Evolutionary conservation across 2,888 invertebrate species (phyloP), one percentile per base, ranked within the genome.

Genomic region (Erynnis tages): DNA sequence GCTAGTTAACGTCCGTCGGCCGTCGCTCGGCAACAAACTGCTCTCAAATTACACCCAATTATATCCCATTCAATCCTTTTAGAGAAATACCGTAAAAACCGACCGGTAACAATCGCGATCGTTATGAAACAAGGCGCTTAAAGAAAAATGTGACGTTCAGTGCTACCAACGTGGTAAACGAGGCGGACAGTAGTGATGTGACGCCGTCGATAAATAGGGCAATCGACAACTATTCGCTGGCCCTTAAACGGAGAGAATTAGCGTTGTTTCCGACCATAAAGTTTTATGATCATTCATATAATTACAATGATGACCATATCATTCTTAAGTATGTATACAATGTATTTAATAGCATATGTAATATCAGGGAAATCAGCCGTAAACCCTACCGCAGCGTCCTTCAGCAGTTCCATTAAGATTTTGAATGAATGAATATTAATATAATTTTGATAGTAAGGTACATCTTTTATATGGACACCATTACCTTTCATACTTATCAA

Each of bases 41-140:
- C 71, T 74, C 78, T 85, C 84, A 80, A 83, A 88, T 88, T 88
- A 89, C 88, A 86, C 77, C 85, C 88, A 89, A 89, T 89, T 89
- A 89, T 85, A 78, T 76, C 73, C 81, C 76, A 88, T 89, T 88
- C 86, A 88, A 82, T 81, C 79, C 84, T 81, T 86, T 82, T 81
- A 77, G 43, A 71, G 71, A 69, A 73, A 56, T 71, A 79, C 76
- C 74, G 74, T 73, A 66, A 82, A 80, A 77, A 71, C 69, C 67
- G 68, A 63, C 62, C 65, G 69, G 69, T 66, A 80, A 89, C 88
- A 89, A 88, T 85, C 76, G 73, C 60, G 73, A 78, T 84, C 82
- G 85, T 88, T 86, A 84, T 80, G 77, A 77, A 66, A 82, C 82
- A 82, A 80, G 79, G 73, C 79, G 82, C 82, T 80, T 80, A 84